Conservation (phyloP, 2,888 invertebrate genomes). For the Torymus auratus region DNA sequence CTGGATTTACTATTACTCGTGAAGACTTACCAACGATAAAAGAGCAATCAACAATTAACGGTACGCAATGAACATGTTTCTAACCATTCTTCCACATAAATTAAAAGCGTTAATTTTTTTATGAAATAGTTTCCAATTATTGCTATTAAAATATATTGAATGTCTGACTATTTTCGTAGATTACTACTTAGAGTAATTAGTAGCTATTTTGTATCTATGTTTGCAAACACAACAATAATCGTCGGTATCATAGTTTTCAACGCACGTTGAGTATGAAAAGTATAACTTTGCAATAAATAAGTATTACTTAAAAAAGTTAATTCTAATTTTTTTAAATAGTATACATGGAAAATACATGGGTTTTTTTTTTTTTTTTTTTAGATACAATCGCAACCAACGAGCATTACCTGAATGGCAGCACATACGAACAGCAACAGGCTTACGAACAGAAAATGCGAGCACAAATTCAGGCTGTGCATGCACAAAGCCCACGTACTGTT, state of each 20-base stretch:
- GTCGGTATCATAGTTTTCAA: too few species aligned
- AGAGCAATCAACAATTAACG: slow-evolving; percentile 65
- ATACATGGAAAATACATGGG: too few species aligned
- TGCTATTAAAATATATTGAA: too few species aligned
- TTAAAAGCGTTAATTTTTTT: not conserved
- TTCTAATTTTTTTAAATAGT: too few species aligned
- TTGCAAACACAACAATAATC: not conserved
- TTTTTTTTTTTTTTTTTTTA: too few species aligned
- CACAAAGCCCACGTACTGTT: slow-evolving; percentile 75
- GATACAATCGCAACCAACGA: slow-evolving; percentile 37
- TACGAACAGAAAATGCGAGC: slow-evolving; percentile 73
- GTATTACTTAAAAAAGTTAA: too few species aligned
- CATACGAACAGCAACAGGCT: slow-evolving; percentile 51
- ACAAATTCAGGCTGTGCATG: slow-evolving; percentile 74
- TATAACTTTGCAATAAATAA: too few species aligned
- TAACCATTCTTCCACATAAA: not conserved
- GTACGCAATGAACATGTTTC: slow-evolving; percentile 39
- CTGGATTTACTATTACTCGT: slow-evolving; percentile 68
- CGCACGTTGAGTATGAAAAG: too few species aligned
- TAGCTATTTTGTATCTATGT: not conserved
- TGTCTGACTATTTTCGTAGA: too few species aligned
- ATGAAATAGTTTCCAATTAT: not conserved
- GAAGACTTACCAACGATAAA: slow-evolving; percentile 70
- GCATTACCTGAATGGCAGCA: slow-evolving; percentile 35
- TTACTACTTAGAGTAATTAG: not conserved